phyloP scores from a whole-genome alignment of 2,797 vertebrate genomes.

The Sebastes itinus region DNA sequence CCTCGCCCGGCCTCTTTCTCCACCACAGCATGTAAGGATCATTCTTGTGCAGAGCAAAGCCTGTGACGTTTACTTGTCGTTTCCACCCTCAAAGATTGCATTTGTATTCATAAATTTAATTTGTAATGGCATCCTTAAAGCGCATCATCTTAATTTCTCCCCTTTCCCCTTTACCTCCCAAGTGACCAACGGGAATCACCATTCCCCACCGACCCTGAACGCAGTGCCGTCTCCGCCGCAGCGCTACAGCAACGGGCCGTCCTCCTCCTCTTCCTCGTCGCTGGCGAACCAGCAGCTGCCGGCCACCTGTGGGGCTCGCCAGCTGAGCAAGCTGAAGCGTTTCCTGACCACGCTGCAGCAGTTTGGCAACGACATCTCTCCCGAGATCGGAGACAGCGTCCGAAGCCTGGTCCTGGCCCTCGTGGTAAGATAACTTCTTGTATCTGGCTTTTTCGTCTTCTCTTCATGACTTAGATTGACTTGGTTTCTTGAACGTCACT shows the following conservation, averaged over 20 bases:
- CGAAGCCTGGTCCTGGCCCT: conserved; percentile 94
- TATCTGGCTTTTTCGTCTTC: background rate
- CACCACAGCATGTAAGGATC: conserved; percentile 86
- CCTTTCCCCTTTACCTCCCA: conserved; percentile 15
- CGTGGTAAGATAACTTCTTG: conserved; percentile 81
- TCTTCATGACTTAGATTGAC: background rate
- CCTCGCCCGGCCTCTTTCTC: conserved; percentile 94
- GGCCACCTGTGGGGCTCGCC: conserved; percentile 95
- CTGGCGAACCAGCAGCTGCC: conserved; percentile 98
- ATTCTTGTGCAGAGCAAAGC: background rate
- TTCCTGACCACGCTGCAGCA: conserved; percentile 99
- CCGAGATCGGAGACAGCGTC: conserved; percentile 98
- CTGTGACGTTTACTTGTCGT: background rate
- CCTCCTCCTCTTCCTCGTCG: conserved; percentile 96
- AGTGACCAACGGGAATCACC: conserved; percentile 97
- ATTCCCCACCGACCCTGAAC: conserved; percentile 95
- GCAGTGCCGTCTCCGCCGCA: conserved; percentile 97
- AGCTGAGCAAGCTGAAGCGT: conserved; percentile 98
- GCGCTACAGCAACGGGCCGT: conserved; percentile 95
- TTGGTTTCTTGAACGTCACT: background rate
- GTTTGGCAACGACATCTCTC: conserved; percentile 98
- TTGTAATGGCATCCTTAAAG: background rate
- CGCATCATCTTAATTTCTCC: background rate
- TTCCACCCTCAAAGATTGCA: background rate
- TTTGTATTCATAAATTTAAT: background rate